phyloP scores from a whole-genome alignment of 2,113 vertebrate species.

The Meriones unguiculatus region DNA sequence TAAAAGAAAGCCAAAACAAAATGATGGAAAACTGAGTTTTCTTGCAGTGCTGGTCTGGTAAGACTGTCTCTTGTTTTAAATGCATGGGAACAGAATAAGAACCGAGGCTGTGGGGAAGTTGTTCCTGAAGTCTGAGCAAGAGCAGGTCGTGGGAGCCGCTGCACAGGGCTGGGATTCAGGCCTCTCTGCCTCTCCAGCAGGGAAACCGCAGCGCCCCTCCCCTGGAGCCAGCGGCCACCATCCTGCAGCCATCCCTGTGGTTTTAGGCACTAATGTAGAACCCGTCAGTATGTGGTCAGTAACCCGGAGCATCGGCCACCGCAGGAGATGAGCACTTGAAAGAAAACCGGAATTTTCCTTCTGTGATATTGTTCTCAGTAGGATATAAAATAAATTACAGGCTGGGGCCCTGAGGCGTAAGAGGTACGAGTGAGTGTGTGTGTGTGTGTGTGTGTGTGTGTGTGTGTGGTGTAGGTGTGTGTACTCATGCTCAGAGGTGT shows the following conservation, averaged over 20 bases:
- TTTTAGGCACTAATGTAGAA: neutral
- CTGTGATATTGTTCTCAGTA: neutral
- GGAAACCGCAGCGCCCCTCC: neutral
- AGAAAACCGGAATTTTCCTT: slow-evolving; percentile 33
- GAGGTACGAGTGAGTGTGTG: neutral
- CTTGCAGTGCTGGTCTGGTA: slow-evolving; percentile 57
- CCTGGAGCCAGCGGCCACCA: accelerated
- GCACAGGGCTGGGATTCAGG: slow-evolving; percentile 5
- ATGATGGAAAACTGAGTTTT: slow-evolving; percentile 47
- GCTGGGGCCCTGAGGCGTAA: slow-evolving; percentile 20
- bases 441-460: neutral
- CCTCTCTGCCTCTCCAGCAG: slow-evolving; percentile 17
- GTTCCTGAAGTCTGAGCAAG: neutral
- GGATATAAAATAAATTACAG: neutral
- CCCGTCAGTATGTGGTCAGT: neutral
- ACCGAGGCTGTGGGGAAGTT: slow-evolving; percentile 36
- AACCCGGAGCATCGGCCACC: neutral
- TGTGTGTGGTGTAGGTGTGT: neutral
- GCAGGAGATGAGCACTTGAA: neutral
- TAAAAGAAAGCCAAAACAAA: slow-evolving; percentile 42
- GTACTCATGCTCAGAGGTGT: slow-evolving; percentile 2
- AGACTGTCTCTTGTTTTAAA: slow-evolving; percentile 71
- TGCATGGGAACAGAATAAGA: slow-evolving; percentile 59
- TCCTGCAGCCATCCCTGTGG: neutral
- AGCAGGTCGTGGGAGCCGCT: neutral